Evolutionary conservation across 2,888 invertebrate species (phyloP), one percentile per base, ranked within the genome.

Genomic region (Erebia ligea): DNA sequence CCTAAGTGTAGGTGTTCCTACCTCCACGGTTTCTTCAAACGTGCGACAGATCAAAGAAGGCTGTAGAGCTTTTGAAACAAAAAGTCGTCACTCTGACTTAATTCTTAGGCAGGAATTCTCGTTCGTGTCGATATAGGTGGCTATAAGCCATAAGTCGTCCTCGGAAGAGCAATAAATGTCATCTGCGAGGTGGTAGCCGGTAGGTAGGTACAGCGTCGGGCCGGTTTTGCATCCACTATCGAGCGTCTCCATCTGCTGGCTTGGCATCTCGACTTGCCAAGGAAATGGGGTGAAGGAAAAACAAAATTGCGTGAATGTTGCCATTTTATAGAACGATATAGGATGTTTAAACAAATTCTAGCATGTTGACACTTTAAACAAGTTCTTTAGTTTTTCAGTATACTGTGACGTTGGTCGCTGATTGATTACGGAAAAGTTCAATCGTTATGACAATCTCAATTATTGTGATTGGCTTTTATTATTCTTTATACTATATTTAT

Each of bases 211-310:
- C 85, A 42, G 57, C 34, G 45, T 45, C 90, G 88, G 88, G 88
- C 89, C 86, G 83, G 89, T 87, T 86, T 85, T 85, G 90, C 87
- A 85, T 88, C 80, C 81, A 80, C 84, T 91, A 91, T 92, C 92
- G 83, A 78, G 79, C 80, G 88, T 86, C 89, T 86, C 86, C 88
- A 92, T 91, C 91, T 86, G 80, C 80, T 77, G 77, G 72, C 77
- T 73, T 73, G 76, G 75, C 74, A 75, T 76, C 78, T 68, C 72
- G 71, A 75, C 80, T 75, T 78, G 66, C 45, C 45, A 3, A 83
- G 80, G 83, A 82, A 83, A 83, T 61, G 56, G 13, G 45, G 21
- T 48, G 25, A 48, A 15, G 62, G 19, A 63, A 50, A 48, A 52
- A 54, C 52, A 17, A 40, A 52, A 54, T 54, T 34, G 52, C 19